phyloP scores from a whole-genome alignment of 1,140 invertebrate species.

The Eubasilissa regina region DNA sequence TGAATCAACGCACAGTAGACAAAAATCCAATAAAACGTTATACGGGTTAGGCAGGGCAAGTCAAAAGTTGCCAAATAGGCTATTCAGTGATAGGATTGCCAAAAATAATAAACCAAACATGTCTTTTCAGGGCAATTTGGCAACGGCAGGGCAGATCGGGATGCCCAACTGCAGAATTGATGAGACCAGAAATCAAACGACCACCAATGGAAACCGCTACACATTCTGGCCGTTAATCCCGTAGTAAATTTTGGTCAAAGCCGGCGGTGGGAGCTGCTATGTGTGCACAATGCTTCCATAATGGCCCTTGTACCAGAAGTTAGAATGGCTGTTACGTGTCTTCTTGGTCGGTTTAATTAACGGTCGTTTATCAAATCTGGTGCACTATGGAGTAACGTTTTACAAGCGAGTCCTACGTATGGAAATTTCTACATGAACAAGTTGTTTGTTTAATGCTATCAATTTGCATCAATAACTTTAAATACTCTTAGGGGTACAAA shows the following conservation, averaged over 20 bases:
- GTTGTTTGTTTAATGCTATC: too few species aligned
- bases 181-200: slow-evolving; percentile 56
- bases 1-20: too few species aligned
- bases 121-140: slow-evolving; percentile 38
- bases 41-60: not conserved
- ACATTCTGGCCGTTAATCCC: slow-evolving; percentile 52
- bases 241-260: slow-evolving; percentile 57
- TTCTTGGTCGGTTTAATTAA: slow-evolving; percentile 29
- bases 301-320: slow-evolving; percentile 19
- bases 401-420: not conserved
- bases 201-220: slow-evolving; percentile 53
- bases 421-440: too few species aligned
- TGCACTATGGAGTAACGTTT: slow-evolving; percentile 12
- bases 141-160: slow-evolving; percentile 22
- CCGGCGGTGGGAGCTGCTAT: slow-evolving; percentile 4
- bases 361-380: slow-evolving; percentile 23
- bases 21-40: not conserved
- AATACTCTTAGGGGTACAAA: too few species aligned
- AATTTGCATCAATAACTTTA: too few species aligned
- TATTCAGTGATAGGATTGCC: not conserved
- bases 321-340: slow-evolving; percentile 43
- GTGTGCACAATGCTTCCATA: slow-evolving; percentile 43
- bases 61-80: not conserved
- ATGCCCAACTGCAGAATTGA: slow-evolving; percentile 45
- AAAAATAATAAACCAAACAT: slow-evolving; percentile 26